Evolutionary conservation across 92 coral and sea anemone species (phyloP).

Genomic region (Phenganax subtilis): DNA sequence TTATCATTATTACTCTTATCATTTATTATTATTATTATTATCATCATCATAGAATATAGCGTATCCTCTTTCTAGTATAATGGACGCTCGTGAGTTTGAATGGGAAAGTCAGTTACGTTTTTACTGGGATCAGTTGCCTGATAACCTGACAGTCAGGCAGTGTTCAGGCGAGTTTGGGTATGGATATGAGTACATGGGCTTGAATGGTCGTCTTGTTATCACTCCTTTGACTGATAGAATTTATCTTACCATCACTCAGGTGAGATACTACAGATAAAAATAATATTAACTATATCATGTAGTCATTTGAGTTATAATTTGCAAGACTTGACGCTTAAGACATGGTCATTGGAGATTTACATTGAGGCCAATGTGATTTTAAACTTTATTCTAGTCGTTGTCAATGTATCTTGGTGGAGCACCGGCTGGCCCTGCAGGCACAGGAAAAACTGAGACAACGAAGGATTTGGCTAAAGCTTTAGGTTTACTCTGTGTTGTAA

Average conservation of each 20-base stretch:
- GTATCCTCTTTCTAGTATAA: conserved; percentile 53
- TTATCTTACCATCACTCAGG: conserved; percentile 95
- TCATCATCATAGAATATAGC: too few relatives aligned
- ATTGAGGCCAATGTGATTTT: background rate
- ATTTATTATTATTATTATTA: too few relatives aligned
- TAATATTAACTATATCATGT: background rate
- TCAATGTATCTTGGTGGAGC: conserved; percentile 98
- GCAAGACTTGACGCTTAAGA: too few relatives aligned
- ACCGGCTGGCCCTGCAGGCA: conserved; percentile 98
- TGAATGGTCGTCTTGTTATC: conserved; percentile 90
- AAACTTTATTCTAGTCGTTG: conserved; percentile 59
- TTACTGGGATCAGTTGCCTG: conserved; percentile 95
- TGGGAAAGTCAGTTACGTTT: conserved; percentile 98
- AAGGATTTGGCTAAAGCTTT: conserved; percentile 96
- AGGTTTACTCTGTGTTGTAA: conserved; percentile 92
- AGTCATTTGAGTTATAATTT: background rate
- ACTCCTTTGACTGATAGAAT: conserved; percentile 99
- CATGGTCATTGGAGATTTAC: too few relatives aligned
- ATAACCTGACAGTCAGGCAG: conserved; percentile 91
- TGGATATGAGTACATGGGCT: conserved; percentile 99
- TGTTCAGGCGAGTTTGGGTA: conserved; percentile 98
- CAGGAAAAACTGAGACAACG: conserved; percentile 93
- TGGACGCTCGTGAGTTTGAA: conserved; percentile 95
- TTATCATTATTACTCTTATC: too few relatives aligned
- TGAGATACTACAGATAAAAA: background rate